Evolutionary conservation across 1,140 invertebrate genomes (phyloP), one percentile per base, ranked within the genome.

Genomic region (Chironomus tepperi): DNA sequence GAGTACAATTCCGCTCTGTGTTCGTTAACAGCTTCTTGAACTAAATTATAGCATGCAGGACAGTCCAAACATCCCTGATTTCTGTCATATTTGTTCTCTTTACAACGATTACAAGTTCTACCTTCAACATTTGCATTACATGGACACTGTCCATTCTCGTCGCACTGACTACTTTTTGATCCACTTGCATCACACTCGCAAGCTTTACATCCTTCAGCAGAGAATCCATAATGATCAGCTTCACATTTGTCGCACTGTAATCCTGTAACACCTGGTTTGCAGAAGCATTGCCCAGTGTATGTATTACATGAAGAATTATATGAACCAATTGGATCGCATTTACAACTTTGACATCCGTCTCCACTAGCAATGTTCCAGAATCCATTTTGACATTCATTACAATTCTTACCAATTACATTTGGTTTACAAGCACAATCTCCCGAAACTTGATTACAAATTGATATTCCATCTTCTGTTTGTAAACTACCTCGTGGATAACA

Each of bases 81-180:
- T 42, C 93, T 86, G 79, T 95, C 90, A 78, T 90, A 90, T 80
- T 95, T 97, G 80, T 98, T 97, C 79, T 97, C 94, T 82, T 95
- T 95, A 80, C 96, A 98, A 34, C 92, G 88, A 79, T 98, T 93
- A 80, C 96, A 98, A n/a, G 88, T 86, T 75, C 91, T 82, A 9
- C 95, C 95, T 83, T 96, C 95, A 1, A 97, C 95, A 80, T 97
- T 97, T 73, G 93, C 89, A 72, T 93, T 87, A 82, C 95, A 98
- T 1, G 89, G 91, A 84, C 95, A 97, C 80, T 97, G 93, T 12
- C 95, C 95, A 76, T 82, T 84, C 16, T 89, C 85, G 77, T 93
- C 88, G 78, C 96, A 98, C 79, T 96, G 94, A 73, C 92, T 86
- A 75, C 90, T 88, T 74, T 89, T 88, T 3, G 94, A 95, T 16